Base-by-base conservation (phyloP, 92 coral and sea anemone genomes). In the Porites divaricata region DNA sequence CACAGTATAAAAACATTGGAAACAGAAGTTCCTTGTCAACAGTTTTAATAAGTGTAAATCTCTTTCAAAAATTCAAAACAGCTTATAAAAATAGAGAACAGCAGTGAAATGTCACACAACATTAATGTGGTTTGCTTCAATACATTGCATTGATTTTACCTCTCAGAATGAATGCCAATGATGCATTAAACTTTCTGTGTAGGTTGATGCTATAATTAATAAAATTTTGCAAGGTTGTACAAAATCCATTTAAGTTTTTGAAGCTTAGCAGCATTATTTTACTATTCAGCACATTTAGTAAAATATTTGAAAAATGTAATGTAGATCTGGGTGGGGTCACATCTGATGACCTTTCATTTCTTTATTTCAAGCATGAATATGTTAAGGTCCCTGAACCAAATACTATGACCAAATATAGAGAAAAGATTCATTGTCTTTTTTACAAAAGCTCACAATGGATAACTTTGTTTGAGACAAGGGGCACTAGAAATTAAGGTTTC, bases 351-450 rank as follows among this genome's bases (percentile, higher is more conserved):
- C 86, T 72, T 12, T 73, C 24, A 22, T 56, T 49, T 82, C 71
- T 66, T 79, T 48, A 72, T 61, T 63, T n/a, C 79, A 54, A 63
- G 72, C 22, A 72, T 72, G 79, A 82, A 62, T 73, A 59, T 20
- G 71, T 72, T 81, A 71, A 81, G 57, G 77, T 80, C 73, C 69
- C 12, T 13, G 56, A 77, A 89, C 61, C 77, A 48, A 78, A 91
- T 91, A 91, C 79, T 83, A 88, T 91, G 91, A 74, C 94, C 94
- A 83, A 83, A 91, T 91, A 91, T 91, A 91, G 91, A 79, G 79
- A 72, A 72, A 61, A 79, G 51, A 65, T 48, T 23, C 48, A 48
- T n/a, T 70, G 16, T 70, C 59, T 35, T 58, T 14, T 70, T 28
- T 81, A 45, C 28, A 80, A 54, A 67, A 67, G 75, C 70, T 69